Percentiles rank a stretch among this genome's conserved stretches.
Evolutionary conservation across 1,140 invertebrate genomes (phyloP).

Genomic region (Caenorhabditis briggsae): DNA sequence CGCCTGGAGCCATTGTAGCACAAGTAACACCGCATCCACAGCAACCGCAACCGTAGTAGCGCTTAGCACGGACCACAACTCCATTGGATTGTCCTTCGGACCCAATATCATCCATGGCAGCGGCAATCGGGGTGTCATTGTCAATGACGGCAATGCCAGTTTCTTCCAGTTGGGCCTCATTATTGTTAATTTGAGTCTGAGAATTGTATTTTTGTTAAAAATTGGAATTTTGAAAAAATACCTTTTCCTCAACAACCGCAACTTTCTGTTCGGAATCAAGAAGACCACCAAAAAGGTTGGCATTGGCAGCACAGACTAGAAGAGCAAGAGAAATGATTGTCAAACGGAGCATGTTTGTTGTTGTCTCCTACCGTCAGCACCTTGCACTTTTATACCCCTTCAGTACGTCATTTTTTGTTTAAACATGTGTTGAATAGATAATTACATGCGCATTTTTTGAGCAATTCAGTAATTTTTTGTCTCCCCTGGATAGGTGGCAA

Average conservation of each 20-base stretch:
- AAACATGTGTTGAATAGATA: background rate
- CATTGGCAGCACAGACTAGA: background rate
- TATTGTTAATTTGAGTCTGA: background rate
- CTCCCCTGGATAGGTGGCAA: too few relatives aligned
- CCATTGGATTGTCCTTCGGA: conserved; percentile 6
- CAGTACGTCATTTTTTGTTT: background rate
- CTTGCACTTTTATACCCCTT: background rate
- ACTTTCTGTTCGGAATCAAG: background rate
- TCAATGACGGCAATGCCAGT: background rate
- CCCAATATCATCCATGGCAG: background rate
- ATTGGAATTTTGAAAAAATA: too few relatives aligned
- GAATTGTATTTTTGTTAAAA: too few relatives aligned
- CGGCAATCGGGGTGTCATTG: background rate
- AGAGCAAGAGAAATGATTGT: background rate
- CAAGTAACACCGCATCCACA: background rate
- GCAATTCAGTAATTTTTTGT: background rate
- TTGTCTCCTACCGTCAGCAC: background rate
- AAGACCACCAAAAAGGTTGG: background rate
- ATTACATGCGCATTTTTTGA: background rate
- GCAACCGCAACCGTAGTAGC: conserved; percentile 4
- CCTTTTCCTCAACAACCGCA: background rate
- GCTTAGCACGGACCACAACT: conserved; percentile 27
- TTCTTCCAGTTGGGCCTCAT: background rate
- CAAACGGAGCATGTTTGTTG: conserved; percentile 4
- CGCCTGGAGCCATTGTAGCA: background rate